Evolutionary conservation across 2,113 vertebrate genomes (phyloP).

Genomic region (Rhinogobius similis): DNA sequence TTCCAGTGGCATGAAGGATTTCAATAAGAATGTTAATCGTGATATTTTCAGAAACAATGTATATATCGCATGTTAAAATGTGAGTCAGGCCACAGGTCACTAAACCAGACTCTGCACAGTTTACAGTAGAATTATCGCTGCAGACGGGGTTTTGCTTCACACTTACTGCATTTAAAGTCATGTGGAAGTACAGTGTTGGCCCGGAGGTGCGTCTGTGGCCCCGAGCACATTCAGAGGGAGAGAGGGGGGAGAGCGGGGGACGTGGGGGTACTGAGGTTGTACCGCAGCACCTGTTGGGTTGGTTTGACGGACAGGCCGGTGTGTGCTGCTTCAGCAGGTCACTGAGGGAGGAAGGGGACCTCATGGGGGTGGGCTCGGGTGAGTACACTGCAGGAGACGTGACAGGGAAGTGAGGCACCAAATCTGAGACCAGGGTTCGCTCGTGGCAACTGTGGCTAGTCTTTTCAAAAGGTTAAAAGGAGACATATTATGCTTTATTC

Average conservation of each 20-base stretch:
- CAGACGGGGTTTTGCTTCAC: slow-evolving; percentile 17
- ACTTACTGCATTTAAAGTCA: slow-evolving; percentile 12
- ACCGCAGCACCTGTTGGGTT: slow-evolving; percentile 77
- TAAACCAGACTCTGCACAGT: slow-evolving; percentile 43
- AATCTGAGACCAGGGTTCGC: background rate
- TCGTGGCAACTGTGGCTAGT: background rate
- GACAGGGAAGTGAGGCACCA: background rate
- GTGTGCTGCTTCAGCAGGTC: slow-evolving; percentile 84
- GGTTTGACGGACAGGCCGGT: slow-evolving; percentile 78
- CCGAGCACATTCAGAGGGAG: slow-evolving; percentile 11
- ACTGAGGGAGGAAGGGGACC: slow-evolving; percentile 15
- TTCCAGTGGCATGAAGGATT: too few species aligned
- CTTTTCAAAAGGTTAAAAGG: background rate
- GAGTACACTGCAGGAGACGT: background rate
- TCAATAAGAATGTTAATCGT: too few species aligned
- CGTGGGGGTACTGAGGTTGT: slow-evolving; percentile 65
- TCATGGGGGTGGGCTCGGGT: slow-evolving; percentile 14
- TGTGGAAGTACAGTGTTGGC: slow-evolving; percentile 6
- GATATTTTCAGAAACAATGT: too few species aligned
- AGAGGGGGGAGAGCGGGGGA: background rate
- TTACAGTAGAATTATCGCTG: slow-evolving; percentile 30
- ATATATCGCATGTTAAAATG: background rate
- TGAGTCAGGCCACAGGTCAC: background rate
- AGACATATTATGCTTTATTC: too few species aligned
- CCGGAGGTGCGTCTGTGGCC: slow-evolving; percentile 6